Percentiles rank a stretch among this genome's conserved stretches.
These are phyloP conservation scores for Chesias legatella DNA, from an alignment of 2,888 invertebrate genomes.

Conservation along the genomic window DNA sequence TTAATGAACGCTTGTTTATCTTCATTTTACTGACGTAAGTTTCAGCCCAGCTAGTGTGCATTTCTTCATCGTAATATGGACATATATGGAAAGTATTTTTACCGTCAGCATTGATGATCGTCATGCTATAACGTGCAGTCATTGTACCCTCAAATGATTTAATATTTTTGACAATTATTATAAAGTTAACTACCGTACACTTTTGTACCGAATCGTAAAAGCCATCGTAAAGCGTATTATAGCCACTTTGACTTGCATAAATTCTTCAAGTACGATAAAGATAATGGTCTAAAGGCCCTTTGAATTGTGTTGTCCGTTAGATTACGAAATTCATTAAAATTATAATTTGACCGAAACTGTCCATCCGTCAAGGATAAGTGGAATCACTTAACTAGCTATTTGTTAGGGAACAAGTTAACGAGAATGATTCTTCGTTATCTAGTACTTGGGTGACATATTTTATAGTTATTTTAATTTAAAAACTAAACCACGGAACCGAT, in stretches of 20 bases:
- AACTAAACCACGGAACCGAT: too few relatives aligned
- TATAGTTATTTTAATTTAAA: too few relatives aligned
- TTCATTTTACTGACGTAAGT: too few relatives aligned
- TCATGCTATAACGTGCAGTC: constrained; percentile 3
- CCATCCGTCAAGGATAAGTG: too few relatives aligned
- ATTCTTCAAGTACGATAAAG: constrained; percentile 23
- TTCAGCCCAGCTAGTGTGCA: too few relatives aligned
- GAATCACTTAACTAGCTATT: too few relatives aligned
- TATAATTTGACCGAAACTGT: background rate
- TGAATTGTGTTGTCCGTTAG: constrained; percentile 8
- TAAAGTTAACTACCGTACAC: constrained; percentile 34
- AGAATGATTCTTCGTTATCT: too few relatives aligned
- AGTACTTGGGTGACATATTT: too few relatives aligned
- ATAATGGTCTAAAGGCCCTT: constrained; percentile 13
- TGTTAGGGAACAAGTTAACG: too few relatives aligned
- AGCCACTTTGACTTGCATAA: constrained; percentile 28
- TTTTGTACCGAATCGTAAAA: constrained; percentile 34
- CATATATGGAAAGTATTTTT: background rate
- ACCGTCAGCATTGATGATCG: background rate
- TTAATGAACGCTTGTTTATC: too few relatives aligned
- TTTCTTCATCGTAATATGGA: too few relatives aligned
- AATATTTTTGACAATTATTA: constrained; percentile 36
- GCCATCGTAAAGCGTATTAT: constrained; percentile 29
- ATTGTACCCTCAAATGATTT: constrained; percentile 18
- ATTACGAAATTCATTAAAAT: constrained; percentile 4